Evolutionary conservation across 2,888 invertebrate genomes (phyloP), one percentile per base, ranked within the genome.

Genomic region (Campopleginae sp.): DNA sequence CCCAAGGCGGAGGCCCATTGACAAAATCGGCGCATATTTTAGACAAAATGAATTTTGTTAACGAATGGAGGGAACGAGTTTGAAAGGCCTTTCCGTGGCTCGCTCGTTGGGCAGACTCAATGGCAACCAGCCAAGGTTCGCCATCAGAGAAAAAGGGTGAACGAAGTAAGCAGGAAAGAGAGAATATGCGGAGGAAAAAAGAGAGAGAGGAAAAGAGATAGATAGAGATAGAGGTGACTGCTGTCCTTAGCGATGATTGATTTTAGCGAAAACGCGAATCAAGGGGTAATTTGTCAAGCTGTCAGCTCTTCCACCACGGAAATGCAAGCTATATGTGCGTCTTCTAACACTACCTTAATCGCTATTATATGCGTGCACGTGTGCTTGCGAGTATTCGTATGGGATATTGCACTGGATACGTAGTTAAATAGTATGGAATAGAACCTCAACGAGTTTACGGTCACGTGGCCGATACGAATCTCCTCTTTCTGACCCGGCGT

Each of bases 201-300:
- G n/a, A 27, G 12, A 58, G 42, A 70, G 0, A 38, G 12, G 38
- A 46, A 19, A 5, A 71, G 58, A 58, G 48, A 70, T 27, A 61
- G 33, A 78, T 10, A 54, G 27, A 68, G 54, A 77, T 17, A 38
- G 44, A 75, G 63, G 70, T 78, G 70, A 48, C 71, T 75, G 76
- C 80, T 80, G 85, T 83, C 83, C 78, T 66, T 61, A 51, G 27
- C 70, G 87, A 88, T 88, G 93, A 93, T 93, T 93, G 93, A 93
- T 93, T 93, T 91, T 90, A 91, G 92, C 90, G 93, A 93, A 93
- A 93, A 91, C 91, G 92, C 91, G 92, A 92, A 93, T 93, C 92
- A 91, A 90, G 89, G 90, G 89, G 92, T 90, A 92, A 93, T 93
- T 93, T 93, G 93, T 93, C 93, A 93, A 93, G 89, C 93, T 93